phyloP scores from a whole-genome alignment of 2,797 vertebrate genomes.

The Syngnathus acus region DNA sequence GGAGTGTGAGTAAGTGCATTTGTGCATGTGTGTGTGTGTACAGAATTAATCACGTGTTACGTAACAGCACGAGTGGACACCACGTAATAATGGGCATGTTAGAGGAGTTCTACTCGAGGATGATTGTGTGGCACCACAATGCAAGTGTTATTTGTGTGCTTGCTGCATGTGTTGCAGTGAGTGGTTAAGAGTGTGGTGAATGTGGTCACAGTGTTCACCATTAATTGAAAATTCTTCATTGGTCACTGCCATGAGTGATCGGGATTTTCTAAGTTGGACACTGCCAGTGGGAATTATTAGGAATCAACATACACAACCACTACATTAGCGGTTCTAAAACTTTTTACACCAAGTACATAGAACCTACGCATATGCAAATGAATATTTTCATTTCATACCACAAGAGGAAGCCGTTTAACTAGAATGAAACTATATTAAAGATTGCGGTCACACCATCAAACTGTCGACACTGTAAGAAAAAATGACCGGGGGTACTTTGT shows the following conservation, averaged over 20 bases:
- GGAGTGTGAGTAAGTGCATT: background rate
- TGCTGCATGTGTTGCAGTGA: background rate
- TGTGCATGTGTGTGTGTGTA: background rate
- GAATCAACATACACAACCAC: background rate
- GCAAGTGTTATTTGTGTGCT: background rate
- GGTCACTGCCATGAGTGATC: background rate
- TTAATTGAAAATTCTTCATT: background rate
- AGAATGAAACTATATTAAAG: background rate
- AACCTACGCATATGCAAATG: background rate
- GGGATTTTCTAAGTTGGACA: background rate
- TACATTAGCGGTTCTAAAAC: background rate
- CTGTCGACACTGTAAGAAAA: too few species aligned
- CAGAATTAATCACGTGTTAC: slow-evolving; percentile 7
- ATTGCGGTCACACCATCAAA: too few species aligned
- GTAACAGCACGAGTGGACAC: slow-evolving; percentile 7
- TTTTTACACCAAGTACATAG: background rate
- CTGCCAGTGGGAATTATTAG: background rate
- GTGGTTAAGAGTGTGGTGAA: background rate
- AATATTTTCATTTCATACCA: background rate
- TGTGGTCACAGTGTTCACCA: background rate
- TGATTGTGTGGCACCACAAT: background rate
- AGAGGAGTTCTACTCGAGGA: background rate
- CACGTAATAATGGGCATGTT: background rate
- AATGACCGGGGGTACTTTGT: too few species aligned
- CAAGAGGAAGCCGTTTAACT: background rate